These are phyloP conservation scores for Corynorhinus townsendii DNA, from an alignment of 2,113 vertebrate genomes.

Conservation along the genomic window DNA sequence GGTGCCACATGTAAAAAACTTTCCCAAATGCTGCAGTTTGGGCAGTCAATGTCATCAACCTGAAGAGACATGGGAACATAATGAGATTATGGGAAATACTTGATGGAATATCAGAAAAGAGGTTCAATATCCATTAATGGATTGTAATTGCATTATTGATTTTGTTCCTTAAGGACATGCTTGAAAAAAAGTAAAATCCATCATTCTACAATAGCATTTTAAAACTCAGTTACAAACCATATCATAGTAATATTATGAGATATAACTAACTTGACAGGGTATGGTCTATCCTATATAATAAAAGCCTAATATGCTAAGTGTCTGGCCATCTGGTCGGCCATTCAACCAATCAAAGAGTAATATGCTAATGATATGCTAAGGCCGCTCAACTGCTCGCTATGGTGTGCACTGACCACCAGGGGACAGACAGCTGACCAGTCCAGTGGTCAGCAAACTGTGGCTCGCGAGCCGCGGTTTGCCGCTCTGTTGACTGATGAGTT, in stretches of 20 bases:
- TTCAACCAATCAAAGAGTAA: too few species aligned
- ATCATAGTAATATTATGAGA: not conserved
- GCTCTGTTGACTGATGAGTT: too few species aligned
- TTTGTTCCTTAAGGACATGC: not conserved
- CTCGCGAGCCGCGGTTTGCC: too few species aligned
- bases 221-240: conserved; percentile 29
- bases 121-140: conserved; percentile 52
- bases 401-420: too few species aligned
- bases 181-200: conserved; percentile 61
- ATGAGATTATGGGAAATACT: conserved; percentile 51
- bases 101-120: conserved; percentile 53
- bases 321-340: too few species aligned
- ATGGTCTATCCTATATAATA: not conserved
- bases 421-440: too few species aligned
- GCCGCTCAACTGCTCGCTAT: too few species aligned
- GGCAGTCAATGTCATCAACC: not conserved
- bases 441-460: too few species aligned
- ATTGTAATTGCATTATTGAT: conserved; percentile 52
- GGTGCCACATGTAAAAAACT: conserved; percentile 37
- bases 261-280: not conserved
- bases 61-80: not conserved
- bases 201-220: conserved; percentile 47
- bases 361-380: too few species aligned
- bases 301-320: too few species aligned
- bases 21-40: conserved; percentile 57